Percentiles rank a stretch among this genome's conserved stretches.
phyloP scores from a whole-genome alignment of 2,888 invertebrate genomes.

The Bellardia bayeri region DNA sequence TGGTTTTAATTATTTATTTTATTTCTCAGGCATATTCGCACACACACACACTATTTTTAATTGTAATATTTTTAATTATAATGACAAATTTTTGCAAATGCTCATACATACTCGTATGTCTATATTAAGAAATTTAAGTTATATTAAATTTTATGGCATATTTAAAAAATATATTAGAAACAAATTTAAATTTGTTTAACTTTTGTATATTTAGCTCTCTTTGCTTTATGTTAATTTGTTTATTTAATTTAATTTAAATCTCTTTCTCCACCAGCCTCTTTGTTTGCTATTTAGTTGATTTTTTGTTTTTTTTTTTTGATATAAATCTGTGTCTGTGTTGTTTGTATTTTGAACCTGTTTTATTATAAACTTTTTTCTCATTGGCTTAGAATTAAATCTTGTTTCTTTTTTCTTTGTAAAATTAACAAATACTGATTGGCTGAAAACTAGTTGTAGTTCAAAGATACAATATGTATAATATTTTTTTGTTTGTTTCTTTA shows the following conservation, averaged over 20 bases:
- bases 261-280: slow-evolving; percentile 1
- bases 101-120: not conserved
- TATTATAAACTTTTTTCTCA: slow-evolving; percentile 68
- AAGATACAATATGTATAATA: slow-evolving; percentile 53
- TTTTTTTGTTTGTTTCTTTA: not conserved
- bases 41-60: not conserved
- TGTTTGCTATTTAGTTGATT: not conserved
- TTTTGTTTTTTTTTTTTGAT: not conserved
- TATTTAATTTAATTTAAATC: not conserved
- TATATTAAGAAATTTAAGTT: not conserved
- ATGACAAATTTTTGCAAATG: not conserved
- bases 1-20: slow-evolving; percentile 48
- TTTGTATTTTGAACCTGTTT: slow-evolving; percentile 61
- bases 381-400: slow-evolving; percentile 72
- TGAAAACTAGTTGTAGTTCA: slow-evolving; percentile 71
- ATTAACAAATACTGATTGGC: slow-evolving; percentile 72
- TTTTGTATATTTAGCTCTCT: not conserved
- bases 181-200: not conserved
- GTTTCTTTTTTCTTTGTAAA: slow-evolving; percentile 62
- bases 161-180: not conserved
- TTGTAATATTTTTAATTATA: not conserved
- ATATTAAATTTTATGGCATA: not conserved
- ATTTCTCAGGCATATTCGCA: not conserved
- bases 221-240: not conserved
- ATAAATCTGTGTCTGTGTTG: slow-evolving; percentile 24